Base-by-base conservation (phyloP, 2,113 vertebrate genomes). In the Periophthalmodon schlosseri region DNA sequence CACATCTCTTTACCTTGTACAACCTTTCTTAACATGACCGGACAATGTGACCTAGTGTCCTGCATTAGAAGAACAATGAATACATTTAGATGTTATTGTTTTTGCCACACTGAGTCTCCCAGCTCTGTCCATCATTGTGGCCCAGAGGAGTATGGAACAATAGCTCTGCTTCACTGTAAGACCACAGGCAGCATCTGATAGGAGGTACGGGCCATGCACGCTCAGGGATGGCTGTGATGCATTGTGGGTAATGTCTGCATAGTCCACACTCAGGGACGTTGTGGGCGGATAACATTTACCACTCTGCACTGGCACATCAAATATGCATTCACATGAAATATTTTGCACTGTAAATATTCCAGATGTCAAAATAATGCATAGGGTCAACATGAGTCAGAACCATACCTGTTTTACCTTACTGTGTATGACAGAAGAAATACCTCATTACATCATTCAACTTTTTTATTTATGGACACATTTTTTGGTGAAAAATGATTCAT, bases 291-390 rank as follows among this genome's bases (percentile, higher is more conserved):
- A 60, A 50, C 47, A 70, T 83, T 77, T 86, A 54, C 74, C 34
- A 39, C 54, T 86, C 68, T 47, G 73, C 73, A 69, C 73, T 69
- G 49, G 68, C 23, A 24, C 56, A 84, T 87, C 21, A 87, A 89
- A 84, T 86, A 84, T 77, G 66, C 28, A 89, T 81, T 69, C 23
- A 73, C 61, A 14, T 78, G 36, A 77, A 79, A 76, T 83, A 83
- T 87, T 83, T 72, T 89, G 71, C 23, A 70, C 82, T 49, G 80
- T 82, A 72, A 85, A 81, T 82, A 74, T 60, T 61, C 66, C 34
- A 36, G 70, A 76, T 21, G 46, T 77, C 58, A 75, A 58, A 86
- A 77, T 77, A 66, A 78, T 24, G 23, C 24, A 15, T 14, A 8
- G 28, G 64, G 73, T 8, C n/a, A 23, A 21, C 21, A 57, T 10